A percentile compares a stretch with the other conserved stretches of the same genome.
phyloP scores from a whole-genome alignment of 2,888 invertebrate genomes.

The Vannuccia rotundouncinata region DNA sequence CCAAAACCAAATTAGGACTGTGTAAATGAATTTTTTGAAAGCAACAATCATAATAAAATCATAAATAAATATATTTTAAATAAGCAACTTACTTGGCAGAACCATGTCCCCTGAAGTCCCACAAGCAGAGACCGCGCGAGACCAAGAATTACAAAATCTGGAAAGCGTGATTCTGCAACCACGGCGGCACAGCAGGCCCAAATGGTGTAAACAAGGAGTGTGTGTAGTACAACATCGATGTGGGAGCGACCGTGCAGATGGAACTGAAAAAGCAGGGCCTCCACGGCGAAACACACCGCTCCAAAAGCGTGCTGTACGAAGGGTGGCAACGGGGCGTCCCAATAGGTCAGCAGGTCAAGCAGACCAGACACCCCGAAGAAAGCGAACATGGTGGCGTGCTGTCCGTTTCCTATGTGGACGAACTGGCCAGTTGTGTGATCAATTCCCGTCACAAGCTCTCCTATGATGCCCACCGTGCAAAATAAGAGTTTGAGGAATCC shows the following conservation, averaged over 20 bases:
- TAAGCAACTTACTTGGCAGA: constrained; percentile 50
- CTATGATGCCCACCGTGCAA: constrained; percentile 46
- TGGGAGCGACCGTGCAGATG: constrained; percentile 58
- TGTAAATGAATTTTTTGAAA: no score
- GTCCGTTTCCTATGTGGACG: constrained; percentile 56
- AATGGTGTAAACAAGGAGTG: constrained; percentile 56
- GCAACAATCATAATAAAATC: no score
- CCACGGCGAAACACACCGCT: constrained; percentile 56
- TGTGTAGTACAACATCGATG: constrained; percentile 57
- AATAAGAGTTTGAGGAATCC: constrained; percentile 40
- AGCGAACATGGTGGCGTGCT: constrained; percentile 60
- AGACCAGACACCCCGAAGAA: constrained; percentile 57
- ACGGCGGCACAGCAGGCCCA: constrained; percentile 43
- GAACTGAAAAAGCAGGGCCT: constrained; percentile 58
- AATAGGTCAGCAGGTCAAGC: constrained; percentile 48
- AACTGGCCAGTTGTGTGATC: constrained; percentile 46
- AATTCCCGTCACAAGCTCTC: constrained; percentile 54
- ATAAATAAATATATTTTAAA: no score
- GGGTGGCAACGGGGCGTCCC: constrained; percentile 51
- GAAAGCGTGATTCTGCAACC: constrained; percentile 54
- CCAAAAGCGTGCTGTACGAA: constrained; percentile 56
- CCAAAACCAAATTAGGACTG: no score
- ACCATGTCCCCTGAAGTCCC: constrained; percentile 61
- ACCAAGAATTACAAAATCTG: constrained; percentile 51
- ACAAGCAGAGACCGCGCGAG: constrained; percentile 53